Percentiles rank a stretch among this genome's conserved stretches.
Conservation (phyloP, 2,888 invertebrate genomes). For the Epsilonema sp. region DNA sequence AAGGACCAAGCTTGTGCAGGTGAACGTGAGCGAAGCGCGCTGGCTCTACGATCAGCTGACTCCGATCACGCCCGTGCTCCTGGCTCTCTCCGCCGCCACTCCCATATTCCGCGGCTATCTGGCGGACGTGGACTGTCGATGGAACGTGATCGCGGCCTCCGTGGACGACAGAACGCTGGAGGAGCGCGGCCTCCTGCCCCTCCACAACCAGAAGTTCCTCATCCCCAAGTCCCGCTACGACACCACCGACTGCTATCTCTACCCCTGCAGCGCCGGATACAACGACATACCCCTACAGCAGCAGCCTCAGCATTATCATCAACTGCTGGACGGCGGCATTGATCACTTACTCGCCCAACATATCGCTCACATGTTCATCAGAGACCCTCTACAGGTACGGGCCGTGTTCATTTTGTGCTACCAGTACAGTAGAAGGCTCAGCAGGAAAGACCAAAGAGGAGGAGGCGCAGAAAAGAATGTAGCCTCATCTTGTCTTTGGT, state of each 20-base stretch:
- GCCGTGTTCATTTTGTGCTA: no score
- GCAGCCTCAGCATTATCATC: slow-evolving; percentile 58
- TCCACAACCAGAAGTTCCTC: slow-evolving; percentile 48
- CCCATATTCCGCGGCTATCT: slow-evolving; percentile 80
- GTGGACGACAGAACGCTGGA: slow-evolving; percentile 85
- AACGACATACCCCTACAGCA: slow-evolving; percentile 80
- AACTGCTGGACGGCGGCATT: slow-evolving; percentile 64
- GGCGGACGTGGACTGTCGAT: slow-evolving; percentile 87
- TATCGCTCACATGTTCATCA: slow-evolving; percentile 88
- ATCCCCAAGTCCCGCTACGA: slow-evolving; percentile 86
- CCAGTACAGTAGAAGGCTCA: no score
- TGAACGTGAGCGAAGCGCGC: slow-evolving; percentile 75
- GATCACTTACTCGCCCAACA: slow-evolving; percentile 82
- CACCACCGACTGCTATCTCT: slow-evolving; percentile 88
- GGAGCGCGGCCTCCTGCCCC: slow-evolving; percentile 53
- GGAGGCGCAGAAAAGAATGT: no score
- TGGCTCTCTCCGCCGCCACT: slow-evolving; percentile 88
- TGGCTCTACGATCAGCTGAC: slow-evolving; percentile 90
- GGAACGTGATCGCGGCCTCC: slow-evolving; percentile 86
- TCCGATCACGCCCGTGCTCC: slow-evolving; percentile 88
- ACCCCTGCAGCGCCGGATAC: slow-evolving; percentile 56
- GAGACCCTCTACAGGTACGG: slow-evolving; percentile 76
- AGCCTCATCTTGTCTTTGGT: no score
- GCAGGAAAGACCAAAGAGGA: no score
- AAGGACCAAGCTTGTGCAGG: no score